Evolutionary conservation across 2,797 vertebrate genomes (phyloP), one percentile per base, ranked within the genome.

Genomic region (Dipus sagitta): DNA sequence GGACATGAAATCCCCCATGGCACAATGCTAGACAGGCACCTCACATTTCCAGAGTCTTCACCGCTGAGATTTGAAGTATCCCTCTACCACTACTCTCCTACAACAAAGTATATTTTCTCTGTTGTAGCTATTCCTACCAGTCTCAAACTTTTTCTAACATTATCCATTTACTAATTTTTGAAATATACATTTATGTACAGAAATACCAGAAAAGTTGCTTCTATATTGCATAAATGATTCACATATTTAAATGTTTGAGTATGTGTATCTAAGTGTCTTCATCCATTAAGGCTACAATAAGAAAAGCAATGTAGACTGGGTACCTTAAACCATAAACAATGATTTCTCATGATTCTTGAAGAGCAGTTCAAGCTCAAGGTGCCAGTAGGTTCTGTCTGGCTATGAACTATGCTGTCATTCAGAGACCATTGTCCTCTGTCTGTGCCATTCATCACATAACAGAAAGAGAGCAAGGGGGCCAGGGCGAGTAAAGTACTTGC

Each of bases 211-310:
- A 86, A 81, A 76, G 23, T 30, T 20, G 82, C 54, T 81, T 6
- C n/a, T 28, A 74, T 62, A 42, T 65, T 74, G 58, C 8, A 81
- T 60, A 38, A 74, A 42, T 77, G 65, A 78, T 70, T 17, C 21
- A 65, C 2, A 20, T 65, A 28, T 79, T 18, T 91, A 83, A 71
- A 82, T 78, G 42, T 62, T 26, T 32, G 75, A 79, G 13, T 47
- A 68, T 4, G 62, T 17, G 28, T 24, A 70, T 38, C 21, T 67
- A 95, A 93, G 26, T 28, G 71, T 93, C 64, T 95, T 96, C 68
- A 83, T 96, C 74, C 70, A 20, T 83, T 20, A 6, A 7, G 28
- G 10, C 65, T 32, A 30, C 8, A 65, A 2, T 47, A 79, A 58
- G 9, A 67, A 58, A 82, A 88, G 28, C 14, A 58, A 0, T n/a